Base-by-base conservation (phyloP, 2,113 vertebrate genomes). In the Rhinichthys klamathensis region DNA sequence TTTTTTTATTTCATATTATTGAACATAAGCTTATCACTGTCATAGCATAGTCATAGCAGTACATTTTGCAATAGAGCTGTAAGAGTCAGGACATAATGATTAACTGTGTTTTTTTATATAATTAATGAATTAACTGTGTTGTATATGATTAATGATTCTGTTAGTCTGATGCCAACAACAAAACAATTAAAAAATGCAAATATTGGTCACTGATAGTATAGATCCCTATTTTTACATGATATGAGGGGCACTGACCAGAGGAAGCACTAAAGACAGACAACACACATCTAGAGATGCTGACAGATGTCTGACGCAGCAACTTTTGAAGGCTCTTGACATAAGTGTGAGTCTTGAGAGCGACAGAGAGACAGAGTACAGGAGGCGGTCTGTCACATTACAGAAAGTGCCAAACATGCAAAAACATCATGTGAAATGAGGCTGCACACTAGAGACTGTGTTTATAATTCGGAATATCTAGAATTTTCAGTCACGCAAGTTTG, bases 321-420 rank as follows among this genome's bases (percentile, higher is more conserved):
- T 60, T 87, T 75, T 85, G 32, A 3, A 32, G 25, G 15, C 15
- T 8, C 11, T 15, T 80, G 67, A 85, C 46, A 49, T 60, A 35
- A 86, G 56, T 6, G 27, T 8, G 25, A 21, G 10, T 51, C 49
- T 58, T 23, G 18, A 65, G 1, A 76, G 7, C 16, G 67, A 54
- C 65, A 30, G 49, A 25, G 2, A 38, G 73, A 77, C 44, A 85
- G 11, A 79, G 38, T 7, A 11, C 49, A 23, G 2, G 13, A 49
- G 70, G 44, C 83, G 76, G 79, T n/a, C 56, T 82, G 86, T 85
- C 86, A 80, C 60, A 27, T 72, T 88, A 85, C 61, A 70, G 63
- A 12, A 9, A n/a, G 38, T n/a, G 54, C 35, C 63, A 61, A 73
- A 72, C 51, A 27, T 41, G 25, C 21, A 61, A 21, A 30, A 69